Conservation (phyloP, 1,140 invertebrate species). For the Mesaphorura yosii region DNA sequence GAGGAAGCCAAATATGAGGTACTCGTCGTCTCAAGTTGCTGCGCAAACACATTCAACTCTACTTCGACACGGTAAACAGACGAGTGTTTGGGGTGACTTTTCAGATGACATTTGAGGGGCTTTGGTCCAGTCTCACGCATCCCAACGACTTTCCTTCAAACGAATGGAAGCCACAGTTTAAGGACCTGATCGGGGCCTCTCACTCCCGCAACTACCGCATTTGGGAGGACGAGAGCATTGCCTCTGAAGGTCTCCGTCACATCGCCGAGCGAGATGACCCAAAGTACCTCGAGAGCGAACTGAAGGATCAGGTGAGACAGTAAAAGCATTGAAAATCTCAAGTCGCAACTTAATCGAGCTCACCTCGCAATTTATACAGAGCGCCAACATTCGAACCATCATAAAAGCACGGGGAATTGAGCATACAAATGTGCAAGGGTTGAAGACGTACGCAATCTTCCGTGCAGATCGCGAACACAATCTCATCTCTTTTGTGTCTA, state of each 20-base stretch:
- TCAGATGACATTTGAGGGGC: slow-evolving; percentile 81
- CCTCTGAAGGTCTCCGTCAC: slow-evolving; percentile 82
- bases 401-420: slow-evolving; percentile 89
- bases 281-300: slow-evolving; percentile 76
- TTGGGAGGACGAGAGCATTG: slow-evolving; percentile 83
- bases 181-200: slow-evolving; percentile 90
- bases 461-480: slow-evolving; percentile 78
- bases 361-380: slow-evolving; percentile 38
- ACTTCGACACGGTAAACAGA: neutral
- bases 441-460: slow-evolving; percentile 67
- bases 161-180: slow-evolving; percentile 91
- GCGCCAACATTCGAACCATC: slow-evolving; percentile 71
- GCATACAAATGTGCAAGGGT: slow-evolving; percentile 82
- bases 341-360: neutral
- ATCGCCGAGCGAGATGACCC: slow-evolving; percentile 90
- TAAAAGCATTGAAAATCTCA: neutral
- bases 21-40: slow-evolving; percentile 32
- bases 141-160: slow-evolving; percentile 87
- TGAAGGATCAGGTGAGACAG: slow-evolving; percentile 55
- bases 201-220: slow-evolving; percentile 83
- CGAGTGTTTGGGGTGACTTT: slow-evolving; percentile 31
- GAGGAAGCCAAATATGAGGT: slow-evolving; percentile 83
- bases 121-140: slow-evolving; percentile 92
- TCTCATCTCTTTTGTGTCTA: slow-evolving; percentile 80
- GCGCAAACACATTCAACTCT: neutral